Percentiles rank a stretch among this genome's conserved stretches.
These are phyloP conservation scores for Mya arenaria DNA, from an alignment of 1,140 invertebrate species.

Conservation along the genomic window DNA sequence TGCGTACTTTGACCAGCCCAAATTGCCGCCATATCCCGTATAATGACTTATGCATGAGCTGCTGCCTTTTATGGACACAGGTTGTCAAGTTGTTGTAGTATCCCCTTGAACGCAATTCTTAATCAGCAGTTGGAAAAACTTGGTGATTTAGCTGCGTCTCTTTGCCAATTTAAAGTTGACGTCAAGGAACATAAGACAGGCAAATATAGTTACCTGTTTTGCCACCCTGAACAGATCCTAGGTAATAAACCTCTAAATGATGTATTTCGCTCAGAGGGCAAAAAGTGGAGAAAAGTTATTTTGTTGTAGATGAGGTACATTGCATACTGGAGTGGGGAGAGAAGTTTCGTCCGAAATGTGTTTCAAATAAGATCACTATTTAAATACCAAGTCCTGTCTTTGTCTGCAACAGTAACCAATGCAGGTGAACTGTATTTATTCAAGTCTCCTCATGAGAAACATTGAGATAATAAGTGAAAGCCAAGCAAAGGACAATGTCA, in stretches of 20 bases:
- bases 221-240: constrained; percentile 15
- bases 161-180: not conserved
- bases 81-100: not conserved
- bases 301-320: constrained; percentile 12
- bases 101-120: not conserved
- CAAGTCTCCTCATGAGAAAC: not conserved
- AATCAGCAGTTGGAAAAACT: not conserved
- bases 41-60: constrained; percentile 3
- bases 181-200: not conserved
- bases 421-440: no score
- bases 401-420: no score
- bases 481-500: not conserved
- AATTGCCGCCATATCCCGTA: no score
- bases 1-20: no score
- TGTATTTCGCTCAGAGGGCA: not conserved
- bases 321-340: constrained; percentile 16
- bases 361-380: not conserved
- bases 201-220: constrained; percentile 2
- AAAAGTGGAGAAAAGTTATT: not conserved
- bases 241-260: not conserved
- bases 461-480: not conserved
- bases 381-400: no score
- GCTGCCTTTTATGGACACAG: not conserved
- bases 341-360: no score
- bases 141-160: not conserved